Evolutionary conservation across 2,888 invertebrate genomes (phyloP).

Genomic region (Philonicus albiceps): DNA sequence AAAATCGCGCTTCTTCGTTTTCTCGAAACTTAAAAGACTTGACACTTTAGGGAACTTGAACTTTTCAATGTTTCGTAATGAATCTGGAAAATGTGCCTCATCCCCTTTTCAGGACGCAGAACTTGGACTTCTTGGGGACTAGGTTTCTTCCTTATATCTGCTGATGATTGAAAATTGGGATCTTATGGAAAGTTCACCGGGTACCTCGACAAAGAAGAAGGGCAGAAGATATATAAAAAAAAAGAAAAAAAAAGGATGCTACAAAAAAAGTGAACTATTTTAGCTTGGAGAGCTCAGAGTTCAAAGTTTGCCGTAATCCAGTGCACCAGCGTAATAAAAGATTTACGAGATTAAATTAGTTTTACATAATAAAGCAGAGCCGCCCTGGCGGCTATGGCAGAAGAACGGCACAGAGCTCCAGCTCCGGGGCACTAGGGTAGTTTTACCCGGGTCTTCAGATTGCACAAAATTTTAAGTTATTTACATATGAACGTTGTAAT

Average conservation of each 20-base stretch:
- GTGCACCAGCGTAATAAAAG: conserved; percentile 35
- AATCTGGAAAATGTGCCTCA: background rate
- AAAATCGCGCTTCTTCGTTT: background rate
- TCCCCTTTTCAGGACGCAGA: background rate
- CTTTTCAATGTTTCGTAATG: conserved; percentile 35
- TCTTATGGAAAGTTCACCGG: conserved; percentile 3
- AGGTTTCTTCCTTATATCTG: conserved; percentile 26
- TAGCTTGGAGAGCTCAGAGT: background rate
- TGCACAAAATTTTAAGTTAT: background rate
- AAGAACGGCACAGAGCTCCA: background rate
- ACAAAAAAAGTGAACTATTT: background rate
- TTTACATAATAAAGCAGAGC: conserved; percentile 23
- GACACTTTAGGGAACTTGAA: conserved; percentile 9
- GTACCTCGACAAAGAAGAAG: background rate
- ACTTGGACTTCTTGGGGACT: background rate
- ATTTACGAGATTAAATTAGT: conserved; percentile 38
- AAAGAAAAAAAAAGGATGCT: background rate
- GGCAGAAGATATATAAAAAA: background rate
- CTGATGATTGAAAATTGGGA: conserved; percentile 29
- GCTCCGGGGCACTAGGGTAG: background rate
- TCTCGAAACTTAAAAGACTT: conserved; percentile 3
- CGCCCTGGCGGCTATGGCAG: background rate
- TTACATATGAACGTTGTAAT: background rate
- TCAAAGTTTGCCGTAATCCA: conserved; percentile 31
- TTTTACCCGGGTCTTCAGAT: background rate